A percentile compares a stretch with the other conserved stretches of the same genome.
Conservation (phyloP, 2,888 invertebrate genomes). For the Orchesellides sinensis region DNA sequence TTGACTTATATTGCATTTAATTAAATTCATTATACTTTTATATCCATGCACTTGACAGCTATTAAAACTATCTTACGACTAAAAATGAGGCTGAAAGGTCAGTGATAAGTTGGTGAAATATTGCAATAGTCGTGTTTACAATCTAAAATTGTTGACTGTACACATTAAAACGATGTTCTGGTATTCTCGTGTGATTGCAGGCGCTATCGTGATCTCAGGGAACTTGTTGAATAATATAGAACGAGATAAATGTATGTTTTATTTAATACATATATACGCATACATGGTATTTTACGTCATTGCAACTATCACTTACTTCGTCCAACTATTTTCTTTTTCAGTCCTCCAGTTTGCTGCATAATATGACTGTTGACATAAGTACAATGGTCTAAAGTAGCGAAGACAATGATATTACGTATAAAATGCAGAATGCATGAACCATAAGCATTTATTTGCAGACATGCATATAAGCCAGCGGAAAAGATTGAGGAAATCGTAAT, state of each 20-base stretch:
- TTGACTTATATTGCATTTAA: conserved; percentile 31
- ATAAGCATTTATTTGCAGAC: neutral
- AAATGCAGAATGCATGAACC: neutral
- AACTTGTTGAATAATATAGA: neutral
- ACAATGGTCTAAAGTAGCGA: neutral
- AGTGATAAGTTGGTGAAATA: conserved; percentile 49
- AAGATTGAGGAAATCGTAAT: conserved; percentile 29
- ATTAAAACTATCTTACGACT: too few species aligned
- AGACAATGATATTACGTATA: neutral
- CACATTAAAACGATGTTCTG: too few species aligned
- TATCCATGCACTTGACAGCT: conserved; percentile 13
- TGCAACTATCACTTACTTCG: neutral
- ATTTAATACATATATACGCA: too few species aligned
- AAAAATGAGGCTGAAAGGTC: conserved; percentile 58
- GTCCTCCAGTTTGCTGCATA: neutral
- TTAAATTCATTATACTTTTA: neutral
- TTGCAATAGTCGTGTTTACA: too few species aligned
- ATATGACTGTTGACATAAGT: neutral
- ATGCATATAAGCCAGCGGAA: conserved; percentile 27
- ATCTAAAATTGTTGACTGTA: too few species aligned
- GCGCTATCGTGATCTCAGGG: too few species aligned
- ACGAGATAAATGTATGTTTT: neutral
- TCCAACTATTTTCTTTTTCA: neutral
- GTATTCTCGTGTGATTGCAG: too few species aligned
- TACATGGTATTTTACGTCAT: too few species aligned